phyloP scores from a whole-genome alignment of 2,113 vertebrate genomes.

The Enhydra lutris region DNA sequence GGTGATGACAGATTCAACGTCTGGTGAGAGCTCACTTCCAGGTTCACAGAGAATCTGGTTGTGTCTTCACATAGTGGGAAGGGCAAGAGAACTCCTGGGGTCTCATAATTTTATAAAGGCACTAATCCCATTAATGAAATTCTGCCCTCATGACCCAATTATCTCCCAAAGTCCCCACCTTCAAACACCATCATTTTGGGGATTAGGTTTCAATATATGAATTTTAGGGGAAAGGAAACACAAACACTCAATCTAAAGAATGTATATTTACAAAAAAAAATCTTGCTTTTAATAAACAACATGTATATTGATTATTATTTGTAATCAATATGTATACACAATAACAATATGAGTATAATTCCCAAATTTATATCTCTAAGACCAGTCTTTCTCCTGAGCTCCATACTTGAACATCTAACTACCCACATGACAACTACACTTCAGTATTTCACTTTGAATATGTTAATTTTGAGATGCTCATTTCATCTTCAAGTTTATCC shows the following conservation, averaged over 20 bases:
- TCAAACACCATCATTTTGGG: background rate
- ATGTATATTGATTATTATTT: background rate
- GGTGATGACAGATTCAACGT: background rate
- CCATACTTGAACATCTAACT: background rate
- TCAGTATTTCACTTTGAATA: background rate
- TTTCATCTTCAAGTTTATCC: conserved; percentile 6
- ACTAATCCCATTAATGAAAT: background rate
- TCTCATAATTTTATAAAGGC: background rate
- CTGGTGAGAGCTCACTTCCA: background rate
- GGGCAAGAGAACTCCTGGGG: background rate
- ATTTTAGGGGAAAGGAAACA: background rate
- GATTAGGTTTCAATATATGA: background rate
- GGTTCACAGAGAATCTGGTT: background rate
- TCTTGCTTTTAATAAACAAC: background rate
- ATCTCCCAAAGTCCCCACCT: background rate
- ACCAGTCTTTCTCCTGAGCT: background rate
- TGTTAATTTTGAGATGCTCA: background rate
- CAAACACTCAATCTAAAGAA: background rate
- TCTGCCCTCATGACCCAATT: background rate
- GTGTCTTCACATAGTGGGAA: background rate
- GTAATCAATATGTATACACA: background rate
- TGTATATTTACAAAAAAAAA: background rate
- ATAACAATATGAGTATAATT: background rate
- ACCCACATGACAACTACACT: background rate
- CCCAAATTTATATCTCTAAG: background rate